Evolutionary conservation across 1,140 invertebrate species (phyloP).

Genomic region (Gryon sp.): DNA sequence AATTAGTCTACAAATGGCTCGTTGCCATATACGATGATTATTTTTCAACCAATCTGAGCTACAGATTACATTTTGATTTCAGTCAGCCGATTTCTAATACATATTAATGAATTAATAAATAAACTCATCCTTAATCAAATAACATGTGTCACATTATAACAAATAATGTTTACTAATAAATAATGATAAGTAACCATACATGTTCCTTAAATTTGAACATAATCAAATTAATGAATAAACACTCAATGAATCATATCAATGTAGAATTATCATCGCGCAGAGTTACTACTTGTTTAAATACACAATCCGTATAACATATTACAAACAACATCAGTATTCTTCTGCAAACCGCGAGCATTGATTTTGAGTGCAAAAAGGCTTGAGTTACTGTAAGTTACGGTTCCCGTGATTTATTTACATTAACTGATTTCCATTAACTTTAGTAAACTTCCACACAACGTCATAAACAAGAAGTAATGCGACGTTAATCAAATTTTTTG

Average conservation of each 20-base stretch:
- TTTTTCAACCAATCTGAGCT: neutral
- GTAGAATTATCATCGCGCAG: neutral
- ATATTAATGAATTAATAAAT: neutral
- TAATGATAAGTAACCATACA: slow-evolving; percentile 16
- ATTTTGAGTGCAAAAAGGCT: slow-evolving; percentile 5
- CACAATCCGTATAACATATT: slow-evolving; percentile 14
- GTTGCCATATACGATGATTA: neutral
- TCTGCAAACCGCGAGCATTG: slow-evolving; percentile 5
- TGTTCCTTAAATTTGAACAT: slow-evolving; percentile 10
- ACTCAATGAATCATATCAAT: slow-evolving; percentile 9
- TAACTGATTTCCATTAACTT: slow-evolving; percentile 14
- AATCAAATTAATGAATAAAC: slow-evolving; percentile 19
- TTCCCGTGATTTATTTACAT: slow-evolving; percentile 28
- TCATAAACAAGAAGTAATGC: slow-evolving; percentile 24
- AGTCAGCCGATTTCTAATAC: slow-evolving; percentile 12
- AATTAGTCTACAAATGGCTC: neutral
- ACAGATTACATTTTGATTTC: neutral
- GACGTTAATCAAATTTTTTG: slow-evolving; percentile 9
- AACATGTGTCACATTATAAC: neutral
- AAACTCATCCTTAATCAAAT: slow-evolving; percentile 3
- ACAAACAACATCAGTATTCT: slow-evolving; percentile 3
- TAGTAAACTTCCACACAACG: slow-evolving; percentile 8
- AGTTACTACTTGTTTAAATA: slow-evolving; percentile 4
- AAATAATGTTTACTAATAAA: slow-evolving; percentile 4
- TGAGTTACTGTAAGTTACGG: slow-evolving; percentile 17